Percentiles rank a stretch among this genome's conserved stretches.
phyloP scores from a whole-genome alignment of 92 coral and sea anemone species.

The Metridium senile region DNA sequence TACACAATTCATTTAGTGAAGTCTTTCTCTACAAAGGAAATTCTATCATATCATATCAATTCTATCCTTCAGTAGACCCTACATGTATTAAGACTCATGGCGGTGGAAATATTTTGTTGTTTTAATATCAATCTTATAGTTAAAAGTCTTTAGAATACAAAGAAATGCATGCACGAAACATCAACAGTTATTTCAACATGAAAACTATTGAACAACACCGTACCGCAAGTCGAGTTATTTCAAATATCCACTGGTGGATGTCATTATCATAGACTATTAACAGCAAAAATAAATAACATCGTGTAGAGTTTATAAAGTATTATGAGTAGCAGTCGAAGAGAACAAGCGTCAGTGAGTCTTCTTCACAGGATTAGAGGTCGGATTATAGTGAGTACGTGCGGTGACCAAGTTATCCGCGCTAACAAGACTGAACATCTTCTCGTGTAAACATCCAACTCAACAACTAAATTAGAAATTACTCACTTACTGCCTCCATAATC shows the following conservation, averaged over 20 bases:
- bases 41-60: no score
- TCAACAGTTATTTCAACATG: not conserved
- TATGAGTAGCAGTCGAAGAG: not conserved
- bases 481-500: not conserved
- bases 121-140: not conserved
- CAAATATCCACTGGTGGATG: conserved; percentile 39
- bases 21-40: no score
- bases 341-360: conserved; percentile 30
- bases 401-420: conserved; percentile 57
- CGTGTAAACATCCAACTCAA: conserved; percentile 24
- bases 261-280: not conserved
- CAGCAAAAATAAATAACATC: not conserved
- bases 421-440: conserved; percentile 47
- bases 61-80: no score
- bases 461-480: not conserved
- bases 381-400: conserved; percentile 49
- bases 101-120: not conserved
- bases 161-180: not conserved
- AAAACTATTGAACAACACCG: not conserved
- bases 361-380: conserved; percentile 32
- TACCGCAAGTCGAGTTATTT: conserved; percentile 1
- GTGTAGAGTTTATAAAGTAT: not conserved
- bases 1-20: not conserved
- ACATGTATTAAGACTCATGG: not conserved
- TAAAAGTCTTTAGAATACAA: not conserved